A percentile compares a stretch with the other conserved stretches of the same genome.
These are phyloP conservation scores for Lepilemur septentrionalis DNA, from an alignment of 2,797 vertebrate genomes.

Conservation along the genomic window DNA sequence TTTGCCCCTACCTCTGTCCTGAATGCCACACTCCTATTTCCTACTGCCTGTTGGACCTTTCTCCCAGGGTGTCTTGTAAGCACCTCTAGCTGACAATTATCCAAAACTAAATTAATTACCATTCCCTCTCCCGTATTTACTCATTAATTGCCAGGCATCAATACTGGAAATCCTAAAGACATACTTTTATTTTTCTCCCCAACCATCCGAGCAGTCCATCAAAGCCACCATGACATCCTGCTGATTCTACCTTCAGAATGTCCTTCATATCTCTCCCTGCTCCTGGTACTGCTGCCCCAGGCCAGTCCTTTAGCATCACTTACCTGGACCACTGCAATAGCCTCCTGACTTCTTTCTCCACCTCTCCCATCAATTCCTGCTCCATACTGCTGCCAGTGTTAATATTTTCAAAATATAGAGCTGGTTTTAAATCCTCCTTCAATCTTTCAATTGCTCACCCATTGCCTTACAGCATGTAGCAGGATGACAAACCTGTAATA, in stretches of 20 bases:
- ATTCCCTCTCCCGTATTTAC: not conserved
- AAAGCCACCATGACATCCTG: not conserved
- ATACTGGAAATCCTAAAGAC: not conserved
- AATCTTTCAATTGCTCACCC: not conserved
- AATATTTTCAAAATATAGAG: not conserved
- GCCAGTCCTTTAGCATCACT: not conserved
- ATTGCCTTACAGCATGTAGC: not conserved
- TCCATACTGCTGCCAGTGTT: not conserved
- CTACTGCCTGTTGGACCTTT: not conserved
- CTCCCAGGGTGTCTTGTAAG: not conserved
- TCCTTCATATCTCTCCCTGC: not conserved
- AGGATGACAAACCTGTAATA: too few relatives aligned
- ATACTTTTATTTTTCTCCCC: not conserved
- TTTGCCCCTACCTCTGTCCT: not conserved
- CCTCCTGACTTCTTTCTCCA: not conserved
- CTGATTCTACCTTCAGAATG: not conserved
- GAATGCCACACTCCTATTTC: not conserved
- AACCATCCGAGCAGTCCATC: not conserved
- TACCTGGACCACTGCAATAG: not conserved
- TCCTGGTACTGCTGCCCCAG: accelerated
- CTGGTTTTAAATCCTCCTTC: not conserved
- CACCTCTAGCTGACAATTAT: not conserved
- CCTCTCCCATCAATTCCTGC: not conserved
- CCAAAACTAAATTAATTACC: not conserved
- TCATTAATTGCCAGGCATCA: not conserved